These are phyloP conservation scores for Melanotaenia duboulayi DNA, from an alignment of 2,113 vertebrate genomes.

Conservation along the genomic window DNA sequence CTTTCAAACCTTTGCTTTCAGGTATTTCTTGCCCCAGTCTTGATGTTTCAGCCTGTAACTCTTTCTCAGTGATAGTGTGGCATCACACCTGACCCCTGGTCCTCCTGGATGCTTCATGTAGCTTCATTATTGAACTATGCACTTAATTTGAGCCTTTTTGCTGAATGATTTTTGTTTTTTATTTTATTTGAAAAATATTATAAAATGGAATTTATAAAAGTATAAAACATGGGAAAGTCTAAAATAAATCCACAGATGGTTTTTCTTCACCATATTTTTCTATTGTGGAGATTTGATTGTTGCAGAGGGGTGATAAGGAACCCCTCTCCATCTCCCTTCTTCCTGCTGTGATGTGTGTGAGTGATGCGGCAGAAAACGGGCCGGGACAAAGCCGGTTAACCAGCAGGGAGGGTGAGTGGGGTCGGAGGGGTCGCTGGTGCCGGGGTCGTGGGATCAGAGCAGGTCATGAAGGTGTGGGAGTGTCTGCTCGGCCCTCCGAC, in stretches of 20 bases:
- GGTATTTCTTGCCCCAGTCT: background rate
- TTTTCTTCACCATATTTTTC: background rate
- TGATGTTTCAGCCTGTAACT: background rate
- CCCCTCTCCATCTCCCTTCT: conserved; percentile 8
- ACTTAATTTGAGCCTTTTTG: background rate
- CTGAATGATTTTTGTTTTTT: no score
- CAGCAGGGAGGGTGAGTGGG: conserved; percentile 47
- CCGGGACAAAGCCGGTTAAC: conserved; percentile 75
- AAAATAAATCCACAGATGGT: no score
- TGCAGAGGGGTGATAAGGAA: background rate
- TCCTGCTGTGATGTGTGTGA: conserved; percentile 45
- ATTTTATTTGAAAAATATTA: no score
- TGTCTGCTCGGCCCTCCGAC: conserved; percentile 77
- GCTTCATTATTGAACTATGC: background rate
- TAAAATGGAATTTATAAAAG: no score
- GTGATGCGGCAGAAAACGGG: conserved; percentile 67
- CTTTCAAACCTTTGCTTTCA: background rate
- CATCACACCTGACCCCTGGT: background rate
- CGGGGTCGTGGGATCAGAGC: conserved; percentile 80
- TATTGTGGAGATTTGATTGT: background rate
- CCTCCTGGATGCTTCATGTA: background rate
- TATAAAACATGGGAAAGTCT: no score
- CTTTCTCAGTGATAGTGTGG: background rate
- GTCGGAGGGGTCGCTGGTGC: conserved; percentile 47
- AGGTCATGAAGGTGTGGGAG: conserved; percentile 76